Percentiles rank a stretch among this genome's conserved stretches.
Evolutionary conservation across 2,113 vertebrate species (phyloP).

Genomic region (Albula goreensis): DNA sequence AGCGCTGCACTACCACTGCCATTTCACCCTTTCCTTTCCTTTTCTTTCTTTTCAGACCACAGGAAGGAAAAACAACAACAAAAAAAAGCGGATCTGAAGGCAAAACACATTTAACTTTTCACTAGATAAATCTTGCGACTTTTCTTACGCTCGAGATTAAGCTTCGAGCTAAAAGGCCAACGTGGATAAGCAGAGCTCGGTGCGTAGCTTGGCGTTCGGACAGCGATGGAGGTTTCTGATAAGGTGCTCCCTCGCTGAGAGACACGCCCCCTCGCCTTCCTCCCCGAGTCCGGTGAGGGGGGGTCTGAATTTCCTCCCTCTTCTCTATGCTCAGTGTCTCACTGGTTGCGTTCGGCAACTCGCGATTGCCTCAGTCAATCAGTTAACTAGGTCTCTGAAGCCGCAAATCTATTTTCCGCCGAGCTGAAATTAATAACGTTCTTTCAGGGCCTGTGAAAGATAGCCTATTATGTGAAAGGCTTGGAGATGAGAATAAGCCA

Average conservation of each 20-base stretch:
- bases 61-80: no score
- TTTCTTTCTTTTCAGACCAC: not conserved
- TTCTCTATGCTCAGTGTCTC: not conserved
- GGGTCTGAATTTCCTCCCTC: conserved; percentile 16
- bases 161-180: not conserved
- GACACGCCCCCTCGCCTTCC: not conserved
- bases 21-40: conserved; percentile 3
- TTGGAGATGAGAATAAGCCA: conserved; percentile 31
- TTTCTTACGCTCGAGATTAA: conserved; percentile 4
- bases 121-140: conserved; percentile 10
- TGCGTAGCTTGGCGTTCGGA: not conserved
- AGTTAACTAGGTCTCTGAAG: conserved; percentile 43
- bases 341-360: conserved; percentile 11
- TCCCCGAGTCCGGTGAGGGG: not conserved
- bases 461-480: conserved; percentile 30
- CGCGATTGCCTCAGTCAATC: conserved; percentile 39
- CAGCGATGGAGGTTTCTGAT: conserved; percentile 4
- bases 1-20: conserved; percentile 28
- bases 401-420: conserved; percentile 38
- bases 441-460: conserved; percentile 38
- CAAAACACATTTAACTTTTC: not conserved
- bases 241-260: not conserved
- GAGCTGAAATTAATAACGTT: conserved; percentile 40
- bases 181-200: not conserved
- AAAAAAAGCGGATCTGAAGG: not conserved